Base-by-base conservation (phyloP, 2,113 vertebrate genomes). In the Brachyhypopomus gauderio region DNA sequence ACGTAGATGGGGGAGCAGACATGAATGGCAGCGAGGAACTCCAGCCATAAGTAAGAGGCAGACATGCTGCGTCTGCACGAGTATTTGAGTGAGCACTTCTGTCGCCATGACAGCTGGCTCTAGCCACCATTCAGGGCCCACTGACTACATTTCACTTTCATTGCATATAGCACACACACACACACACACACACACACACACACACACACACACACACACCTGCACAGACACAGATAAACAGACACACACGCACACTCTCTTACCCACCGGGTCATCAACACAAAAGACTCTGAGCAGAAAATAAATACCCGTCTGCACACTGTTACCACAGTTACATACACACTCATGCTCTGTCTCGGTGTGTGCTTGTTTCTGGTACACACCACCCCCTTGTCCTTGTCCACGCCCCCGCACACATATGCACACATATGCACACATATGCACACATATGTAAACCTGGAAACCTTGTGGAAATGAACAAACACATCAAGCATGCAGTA, bases 171-270 rank as follows among this genome's bases (percentile, higher is more conserved):
- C 78, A 80, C 70, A 80, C 20, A 25, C 78, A 22, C 23, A 23
- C 30, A 0, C 7, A 23, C n/a, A 38, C 23, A n/a, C 78, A 80
- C 59, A n/a, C 63, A 36, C 69, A 73, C 72, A 70, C 36, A 30
- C 75, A 60, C 80, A 27, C 12, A 11, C 77, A 85, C 80, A 41
- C 73, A 58, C 60, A 83, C 60, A 71, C 30, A 58, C 63, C 75
- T 77, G 55, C 71, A 36, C 71, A 80, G 17, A 74, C 48, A 27
- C 48, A 72, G 69, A 78, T 23, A 56, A 23, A 56, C 77, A 38
- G 56, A 22, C 78, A 38, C 56, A 60, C 6, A 20, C 11, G 9
- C 30, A 34, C 7, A 34, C 27, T 22, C 45, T 12, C 45, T 12
- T 14, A 9, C 4, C 23, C 69, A 52, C 45, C 30, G 30, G 12